phyloP scores from a whole-genome alignment of 2,797 vertebrate genomes.

The Lateolabrax maculatus region DNA sequence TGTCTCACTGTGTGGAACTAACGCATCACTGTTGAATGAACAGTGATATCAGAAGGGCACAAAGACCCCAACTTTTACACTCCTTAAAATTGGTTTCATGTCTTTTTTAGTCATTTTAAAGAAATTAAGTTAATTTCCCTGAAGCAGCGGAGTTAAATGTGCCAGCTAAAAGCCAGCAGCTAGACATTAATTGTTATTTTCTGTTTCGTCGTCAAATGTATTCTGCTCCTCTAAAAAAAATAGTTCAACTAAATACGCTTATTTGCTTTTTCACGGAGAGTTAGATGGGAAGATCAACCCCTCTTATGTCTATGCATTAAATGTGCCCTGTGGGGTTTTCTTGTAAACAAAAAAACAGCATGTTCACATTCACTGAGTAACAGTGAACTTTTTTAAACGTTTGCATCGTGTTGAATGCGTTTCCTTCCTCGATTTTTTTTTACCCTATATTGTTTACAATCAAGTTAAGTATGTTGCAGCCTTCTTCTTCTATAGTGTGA shows the following conservation, averaged over 20 bases:
- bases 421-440: background rate
- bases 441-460: background rate
- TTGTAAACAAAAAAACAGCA: background rate
- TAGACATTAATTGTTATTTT: background rate
- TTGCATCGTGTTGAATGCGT: background rate
- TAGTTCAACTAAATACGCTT: background rate
- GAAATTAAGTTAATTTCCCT: background rate
- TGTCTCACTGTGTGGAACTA: constrained; percentile 28
- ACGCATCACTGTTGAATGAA: constrained; percentile 7
- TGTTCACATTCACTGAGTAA: too few species aligned
- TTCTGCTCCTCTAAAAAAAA: background rate
- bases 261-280: background rate
- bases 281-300: background rate
- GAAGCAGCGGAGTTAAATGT: background rate
- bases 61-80: background rate
- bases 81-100: constrained; percentile 4
- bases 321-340: background rate
- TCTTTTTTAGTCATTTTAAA: background rate
- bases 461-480: background rate
- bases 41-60: background rate
- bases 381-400: too few species aligned
- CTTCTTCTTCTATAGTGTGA: background rate
- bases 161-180: background rate
- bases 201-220: background rate
- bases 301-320: background rate